Evolutionary conservation across 1,140 invertebrate species (phyloP).

Genomic region (Drosophila punjabiensis): DNA sequence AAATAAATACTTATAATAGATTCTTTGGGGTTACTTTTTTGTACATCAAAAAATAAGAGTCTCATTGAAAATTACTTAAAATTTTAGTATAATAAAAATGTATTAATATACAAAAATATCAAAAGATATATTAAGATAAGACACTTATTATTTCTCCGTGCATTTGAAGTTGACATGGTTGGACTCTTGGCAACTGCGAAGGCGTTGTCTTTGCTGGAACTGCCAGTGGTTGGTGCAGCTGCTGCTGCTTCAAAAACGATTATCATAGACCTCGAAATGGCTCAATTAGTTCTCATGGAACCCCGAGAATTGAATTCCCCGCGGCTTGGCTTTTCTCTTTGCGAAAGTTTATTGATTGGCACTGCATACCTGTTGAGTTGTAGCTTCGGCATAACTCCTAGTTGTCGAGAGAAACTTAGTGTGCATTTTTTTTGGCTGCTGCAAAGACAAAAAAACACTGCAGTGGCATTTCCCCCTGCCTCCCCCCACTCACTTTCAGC

Average conservation of each 20-base stretch:
- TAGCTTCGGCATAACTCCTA: constrained; percentile 34
- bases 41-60: neutral
- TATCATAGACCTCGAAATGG: constrained; percentile 74
- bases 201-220: constrained; percentile 47
- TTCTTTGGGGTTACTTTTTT: neutral
- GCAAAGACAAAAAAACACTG: constrained; percentile 5
- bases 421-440: constrained; percentile 19
- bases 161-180: constrained; percentile 58
- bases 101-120: neutral
- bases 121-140: too few relatives aligned
- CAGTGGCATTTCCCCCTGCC: constrained; percentile 3
- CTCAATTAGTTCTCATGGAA: constrained; percentile 79
- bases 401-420: constrained; percentile 32
- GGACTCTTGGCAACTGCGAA: constrained; percentile 34
- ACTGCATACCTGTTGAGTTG: constrained; percentile 53
- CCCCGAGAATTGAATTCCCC: constrained; percentile 29
- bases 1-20: neutral
- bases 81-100: neutral
- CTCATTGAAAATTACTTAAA: neutral
- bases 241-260: constrained; percentile 68
- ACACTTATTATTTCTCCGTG: constrained; percentile 6
- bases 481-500: constrained; percentile 40
- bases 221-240: constrained; percentile 8
- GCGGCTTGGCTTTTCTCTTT: constrained; percentile 35
- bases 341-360: constrained; percentile 70